These are phyloP conservation scores for Hartigia nigra DNA, from an alignment of 2,888 invertebrate species.

Conservation along the genomic window DNA sequence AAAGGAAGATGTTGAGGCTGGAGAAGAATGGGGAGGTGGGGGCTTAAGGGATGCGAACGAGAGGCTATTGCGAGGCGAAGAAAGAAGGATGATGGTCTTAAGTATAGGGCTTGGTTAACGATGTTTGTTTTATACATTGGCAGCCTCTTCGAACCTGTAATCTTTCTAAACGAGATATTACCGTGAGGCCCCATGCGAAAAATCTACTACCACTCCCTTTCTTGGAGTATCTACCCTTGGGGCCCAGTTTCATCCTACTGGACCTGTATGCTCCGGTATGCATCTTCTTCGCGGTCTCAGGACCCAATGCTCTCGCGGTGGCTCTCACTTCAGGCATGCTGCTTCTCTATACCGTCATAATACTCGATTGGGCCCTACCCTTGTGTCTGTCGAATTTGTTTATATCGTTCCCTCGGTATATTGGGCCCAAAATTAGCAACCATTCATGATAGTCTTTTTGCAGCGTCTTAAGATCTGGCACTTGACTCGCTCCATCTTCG, in stretches of 20 bases:
- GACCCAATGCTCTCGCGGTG: neutral
- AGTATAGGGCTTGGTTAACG: constrained; percentile 65
- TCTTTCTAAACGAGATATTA: constrained; percentile 67
- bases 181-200: constrained; percentile 46
- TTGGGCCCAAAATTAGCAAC: neutral
- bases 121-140: constrained; percentile 67
- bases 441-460: neutral
- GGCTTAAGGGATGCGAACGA: constrained; percentile 23
- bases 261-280: neutral
- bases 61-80: neutral
- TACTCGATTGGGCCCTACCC: neutral
- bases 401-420: neutral
- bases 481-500: neutral
- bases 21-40: constrained; percentile 25
- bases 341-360: neutral
- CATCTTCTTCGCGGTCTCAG: neutral
- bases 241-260: neutral
- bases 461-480: neutral
- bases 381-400: neutral
- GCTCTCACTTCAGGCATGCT: neutral
- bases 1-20: constrained; percentile 20
- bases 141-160: constrained; percentile 66
- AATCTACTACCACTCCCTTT: constrained; percentile 6
- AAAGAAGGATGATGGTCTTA: constrained; percentile 38
- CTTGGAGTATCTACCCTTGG: neutral